phyloP scores from a whole-genome alignment of 1,140 invertebrate genomes.

The Xylocopa sonorina region DNA sequence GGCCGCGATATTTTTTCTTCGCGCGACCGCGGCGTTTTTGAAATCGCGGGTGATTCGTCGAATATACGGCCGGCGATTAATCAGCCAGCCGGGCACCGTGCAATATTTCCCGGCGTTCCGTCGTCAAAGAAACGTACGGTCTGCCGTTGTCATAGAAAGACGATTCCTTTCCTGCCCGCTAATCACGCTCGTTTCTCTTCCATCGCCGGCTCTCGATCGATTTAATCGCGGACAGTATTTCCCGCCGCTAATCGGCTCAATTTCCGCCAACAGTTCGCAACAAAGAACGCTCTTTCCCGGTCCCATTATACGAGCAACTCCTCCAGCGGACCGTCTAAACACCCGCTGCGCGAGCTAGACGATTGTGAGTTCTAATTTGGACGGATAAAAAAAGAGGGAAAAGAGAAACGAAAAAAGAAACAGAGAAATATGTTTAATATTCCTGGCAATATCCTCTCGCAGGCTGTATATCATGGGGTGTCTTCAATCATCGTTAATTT shows the following conservation, averaged over 20 bases:
- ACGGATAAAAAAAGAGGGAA: too few relatives aligned
- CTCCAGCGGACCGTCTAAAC: too few relatives aligned
- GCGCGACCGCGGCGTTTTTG: neutral
- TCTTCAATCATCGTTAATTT: neutral
- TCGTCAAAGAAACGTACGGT: constrained; percentile 28
- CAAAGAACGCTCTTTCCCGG: constrained; percentile 1
- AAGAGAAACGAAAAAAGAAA: too few relatives aligned
- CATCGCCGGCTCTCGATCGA: constrained; percentile 7
- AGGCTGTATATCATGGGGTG: neutral
- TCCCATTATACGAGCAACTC: neutral
- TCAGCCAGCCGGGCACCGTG: neutral
- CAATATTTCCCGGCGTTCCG: constrained; percentile 1
- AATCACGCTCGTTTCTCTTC: constrained; percentile 27
- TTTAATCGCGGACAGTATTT: constrained; percentile 25
- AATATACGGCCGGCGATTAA: constrained; percentile 7
- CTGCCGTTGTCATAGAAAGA: constrained; percentile 34
- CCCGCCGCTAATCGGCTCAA: constrained; percentile 12
- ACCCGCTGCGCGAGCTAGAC: too few relatives aligned
- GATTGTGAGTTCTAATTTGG: too few relatives aligned
- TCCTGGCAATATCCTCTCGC: neutral
- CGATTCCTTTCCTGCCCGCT: constrained; percentile 8
- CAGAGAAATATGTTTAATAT: constrained; percentile 15
- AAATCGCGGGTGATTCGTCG: neutral
- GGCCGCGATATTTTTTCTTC: constrained; percentile 8
- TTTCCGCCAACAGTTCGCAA: neutral